phyloP scores from a whole-genome alignment of 2,797 vertebrate genomes.

The Brachyalestes nurse region DNA sequence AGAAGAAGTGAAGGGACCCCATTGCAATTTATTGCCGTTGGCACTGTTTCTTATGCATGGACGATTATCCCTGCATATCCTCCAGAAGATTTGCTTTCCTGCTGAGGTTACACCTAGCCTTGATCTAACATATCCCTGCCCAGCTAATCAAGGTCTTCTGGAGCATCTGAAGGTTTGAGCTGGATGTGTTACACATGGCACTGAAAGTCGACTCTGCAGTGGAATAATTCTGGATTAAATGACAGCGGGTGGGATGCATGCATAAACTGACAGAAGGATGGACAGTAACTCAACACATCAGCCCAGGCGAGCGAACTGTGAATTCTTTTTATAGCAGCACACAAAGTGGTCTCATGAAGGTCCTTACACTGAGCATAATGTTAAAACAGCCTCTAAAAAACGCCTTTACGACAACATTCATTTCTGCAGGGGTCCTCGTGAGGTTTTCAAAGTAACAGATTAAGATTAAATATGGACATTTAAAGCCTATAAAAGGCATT shows the following conservation, averaged over 20 bases:
- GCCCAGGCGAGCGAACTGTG: neutral
- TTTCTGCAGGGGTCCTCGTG: too few species aligned
- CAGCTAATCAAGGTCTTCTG: slow-evolving; percentile 37
- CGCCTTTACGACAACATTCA: too few species aligned
- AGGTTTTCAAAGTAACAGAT: too few species aligned
- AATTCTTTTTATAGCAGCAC: slow-evolving; percentile 4
- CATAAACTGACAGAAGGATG: slow-evolving; percentile 36
- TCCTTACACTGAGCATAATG: neutral
- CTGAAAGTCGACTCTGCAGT: slow-evolving; percentile 14
- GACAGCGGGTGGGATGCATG: slow-evolving; percentile 13
- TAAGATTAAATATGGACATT: too few species aligned
- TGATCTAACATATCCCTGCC: slow-evolving; percentile 41
- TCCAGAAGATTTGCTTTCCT: slow-evolving; percentile 31
- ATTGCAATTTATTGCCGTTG: slow-evolving; percentile 24
- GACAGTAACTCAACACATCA: slow-evolving; percentile 14
- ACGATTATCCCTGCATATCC: slow-evolving; percentile 28
- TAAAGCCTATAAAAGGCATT: too few species aligned
- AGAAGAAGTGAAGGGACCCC: slow-evolving; percentile 22
- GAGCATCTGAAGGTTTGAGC: slow-evolving; percentile 34
- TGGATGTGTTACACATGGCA: slow-evolving; percentile 20
- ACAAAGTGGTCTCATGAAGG: neutral
- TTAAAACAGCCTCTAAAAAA: too few species aligned
- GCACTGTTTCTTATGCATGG: slow-evolving; percentile 32
- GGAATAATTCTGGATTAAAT: slow-evolving; percentile 18
- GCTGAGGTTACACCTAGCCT: slow-evolving; percentile 22